phyloP scores from a whole-genome alignment of 2,888 invertebrate species.

The Apeira syringaria region DNA sequence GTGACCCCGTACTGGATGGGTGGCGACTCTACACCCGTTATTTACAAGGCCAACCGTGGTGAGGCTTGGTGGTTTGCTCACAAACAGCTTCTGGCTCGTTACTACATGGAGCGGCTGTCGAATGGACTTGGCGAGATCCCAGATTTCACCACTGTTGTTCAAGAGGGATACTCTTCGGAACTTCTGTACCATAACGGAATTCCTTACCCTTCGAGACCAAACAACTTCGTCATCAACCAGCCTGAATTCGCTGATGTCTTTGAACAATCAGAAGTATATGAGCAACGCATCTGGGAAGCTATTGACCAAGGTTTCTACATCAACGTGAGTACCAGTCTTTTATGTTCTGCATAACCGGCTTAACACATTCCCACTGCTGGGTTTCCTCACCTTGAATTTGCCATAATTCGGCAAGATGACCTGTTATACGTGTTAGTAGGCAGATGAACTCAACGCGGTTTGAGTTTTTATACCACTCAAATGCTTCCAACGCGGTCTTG shows the following conservation, averaged over 20 bases:
- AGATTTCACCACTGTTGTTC: conserved; percentile 72
- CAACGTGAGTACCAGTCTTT: conserved; percentile 54
- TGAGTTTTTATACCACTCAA: too few species aligned
- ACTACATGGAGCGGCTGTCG: conserved; percentile 89
- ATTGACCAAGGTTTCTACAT: conserved; percentile 83
- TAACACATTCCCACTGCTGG: too few species aligned
- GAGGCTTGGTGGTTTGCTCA: conserved; percentile 52
- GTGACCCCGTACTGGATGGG: conserved; percentile 86
- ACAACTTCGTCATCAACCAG: conserved; percentile 77
- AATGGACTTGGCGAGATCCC: conserved; percentile 87
- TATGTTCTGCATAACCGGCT: background rate
- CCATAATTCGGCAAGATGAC: too few species aligned
- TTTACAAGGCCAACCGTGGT: conserved; percentile 25
- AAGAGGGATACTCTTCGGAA: conserved; percentile 86
- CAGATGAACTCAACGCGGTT: too few species aligned
- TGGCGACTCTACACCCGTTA: conserved; percentile 77
- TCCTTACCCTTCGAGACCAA: conserved; percentile 85
- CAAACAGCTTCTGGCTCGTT: conserved; percentile 87
- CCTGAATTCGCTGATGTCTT: conserved; percentile 66
- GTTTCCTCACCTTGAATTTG: too few species aligned
- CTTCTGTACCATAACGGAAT: conserved; percentile 86
- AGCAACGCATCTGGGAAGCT: conserved; percentile 83
- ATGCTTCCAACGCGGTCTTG: too few species aligned
- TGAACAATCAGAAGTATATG: conserved; percentile 71
- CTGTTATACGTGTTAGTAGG: too few species aligned